These are phyloP conservation scores for Scalopus aquaticus DNA, from an alignment of 2,113 vertebrate species.

Conservation along the genomic window DNA sequence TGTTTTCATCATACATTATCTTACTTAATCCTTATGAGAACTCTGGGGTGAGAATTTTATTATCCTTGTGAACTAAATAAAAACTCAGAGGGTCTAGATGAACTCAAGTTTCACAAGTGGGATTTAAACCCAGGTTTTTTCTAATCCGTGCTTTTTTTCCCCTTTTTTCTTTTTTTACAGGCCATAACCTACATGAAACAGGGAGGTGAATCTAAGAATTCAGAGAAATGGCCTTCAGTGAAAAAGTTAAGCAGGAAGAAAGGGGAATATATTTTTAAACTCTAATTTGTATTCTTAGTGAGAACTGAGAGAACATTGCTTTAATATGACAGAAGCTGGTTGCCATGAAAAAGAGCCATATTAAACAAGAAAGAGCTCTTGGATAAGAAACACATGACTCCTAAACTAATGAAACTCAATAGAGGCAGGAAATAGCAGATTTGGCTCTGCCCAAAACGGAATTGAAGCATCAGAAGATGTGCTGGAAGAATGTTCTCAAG, in stretches of 20 bases:
- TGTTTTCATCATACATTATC: neutral
- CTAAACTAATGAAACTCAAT: neutral
- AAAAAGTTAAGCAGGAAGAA: neutral
- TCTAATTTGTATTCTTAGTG: slow-evolving; percentile 40
- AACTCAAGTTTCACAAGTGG: neutral
- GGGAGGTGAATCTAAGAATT: neutral
- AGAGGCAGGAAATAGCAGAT: slow-evolving; percentile 22
- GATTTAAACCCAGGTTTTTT: neutral
- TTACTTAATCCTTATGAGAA: neutral
- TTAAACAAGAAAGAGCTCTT: slow-evolving; percentile 26
- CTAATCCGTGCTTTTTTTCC: neutral
- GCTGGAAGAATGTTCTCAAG: neutral
- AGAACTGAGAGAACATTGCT: slow-evolving; percentile 27
- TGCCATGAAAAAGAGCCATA: slow-evolving; percentile 5
- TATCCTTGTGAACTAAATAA: neutral
- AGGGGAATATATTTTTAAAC: slow-evolving; percentile 22
- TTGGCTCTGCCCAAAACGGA: neutral
- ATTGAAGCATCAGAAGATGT: neutral
- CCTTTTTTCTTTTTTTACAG: neutral
- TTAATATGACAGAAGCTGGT: neutral
- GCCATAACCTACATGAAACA: neutral
- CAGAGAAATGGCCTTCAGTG: neutral
- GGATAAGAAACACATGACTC: slow-evolving; percentile 31
- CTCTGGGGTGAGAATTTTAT: neutral
- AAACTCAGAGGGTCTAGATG: neutral